Evolutionary conservation across 1,140 invertebrate species (phyloP).

Genomic region (Acromyrmex charruanus): DNA sequence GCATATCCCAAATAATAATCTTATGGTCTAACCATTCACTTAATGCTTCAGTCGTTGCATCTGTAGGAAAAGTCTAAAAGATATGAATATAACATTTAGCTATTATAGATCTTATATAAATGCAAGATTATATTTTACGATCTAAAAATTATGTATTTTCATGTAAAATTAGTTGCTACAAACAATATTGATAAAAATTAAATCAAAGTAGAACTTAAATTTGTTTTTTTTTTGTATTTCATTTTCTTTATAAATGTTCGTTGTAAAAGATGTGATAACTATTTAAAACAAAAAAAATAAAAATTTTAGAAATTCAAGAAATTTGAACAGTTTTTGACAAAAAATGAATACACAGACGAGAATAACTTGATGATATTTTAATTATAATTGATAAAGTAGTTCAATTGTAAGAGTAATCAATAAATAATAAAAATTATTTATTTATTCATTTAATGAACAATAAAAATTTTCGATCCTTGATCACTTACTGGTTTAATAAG

Average conservation of each 20-base stretch:
- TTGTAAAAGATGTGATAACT: no score
- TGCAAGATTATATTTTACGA: not conserved
- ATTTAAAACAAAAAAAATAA: no score
- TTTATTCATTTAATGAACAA: not conserved
- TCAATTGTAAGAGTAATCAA: not conserved
- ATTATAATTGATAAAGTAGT: not conserved
- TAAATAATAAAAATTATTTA: no score
- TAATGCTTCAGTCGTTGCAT: conserved; percentile 90
- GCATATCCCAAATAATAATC: conserved; percentile 97
- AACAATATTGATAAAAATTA: no score
- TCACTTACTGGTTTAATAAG: conserved; percentile 96
- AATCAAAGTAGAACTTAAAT: no score
- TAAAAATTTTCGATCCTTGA: not conserved
- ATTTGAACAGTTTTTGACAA: no score
- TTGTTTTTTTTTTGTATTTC: no score
- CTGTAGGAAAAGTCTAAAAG: conserved; percentile 94
- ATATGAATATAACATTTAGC: not conserved
- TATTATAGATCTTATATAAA: not conserved
- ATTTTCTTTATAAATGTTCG: no score
- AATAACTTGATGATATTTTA: not conserved
- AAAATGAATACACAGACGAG: not conserved
- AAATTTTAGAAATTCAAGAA: no score
- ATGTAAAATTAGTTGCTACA: no score
- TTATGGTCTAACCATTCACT: conserved; percentile 94
- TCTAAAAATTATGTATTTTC: no score